A percentile compares a stretch with the other conserved stretches of the same genome.
These are phyloP conservation scores for Nycticorax nycticorax DNA, from an alignment of 2,113 vertebrate genomes.

Conservation along the genomic window DNA sequence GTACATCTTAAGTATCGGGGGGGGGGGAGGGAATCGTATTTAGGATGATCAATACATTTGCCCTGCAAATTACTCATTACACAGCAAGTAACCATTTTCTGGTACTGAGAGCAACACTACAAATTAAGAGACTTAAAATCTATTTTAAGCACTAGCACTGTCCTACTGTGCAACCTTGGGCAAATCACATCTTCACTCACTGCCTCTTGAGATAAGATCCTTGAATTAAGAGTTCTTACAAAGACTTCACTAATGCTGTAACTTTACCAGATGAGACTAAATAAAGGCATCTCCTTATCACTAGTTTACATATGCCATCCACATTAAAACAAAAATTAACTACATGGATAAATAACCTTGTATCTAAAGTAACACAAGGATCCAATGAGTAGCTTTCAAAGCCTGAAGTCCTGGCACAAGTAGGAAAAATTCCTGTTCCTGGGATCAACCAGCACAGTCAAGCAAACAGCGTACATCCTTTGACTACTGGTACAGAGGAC, in stretches of 20 bases:
- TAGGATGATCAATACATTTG: background rate
- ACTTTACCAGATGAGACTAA: background rate
- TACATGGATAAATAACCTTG: background rate
- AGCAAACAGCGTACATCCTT: background rate
- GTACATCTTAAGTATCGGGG: background rate
- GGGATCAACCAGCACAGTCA: background rate
- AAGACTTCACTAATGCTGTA: background rate
- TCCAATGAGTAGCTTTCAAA: background rate
- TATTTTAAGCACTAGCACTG: background rate
- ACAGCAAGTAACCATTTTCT: background rate
- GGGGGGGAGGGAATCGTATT: background rate
- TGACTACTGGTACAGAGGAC: rapidly evolving
- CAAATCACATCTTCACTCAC: background rate
- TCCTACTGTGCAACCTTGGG: background rate
- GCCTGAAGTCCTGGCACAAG: background rate
- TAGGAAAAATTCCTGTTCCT: background rate
- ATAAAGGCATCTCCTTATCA: background rate
- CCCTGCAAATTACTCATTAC: background rate
- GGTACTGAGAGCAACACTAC: background rate
- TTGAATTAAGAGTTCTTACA: background rate
- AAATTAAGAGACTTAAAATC: background rate
- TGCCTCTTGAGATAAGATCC: background rate
- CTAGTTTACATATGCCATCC: background rate
- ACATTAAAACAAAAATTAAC: too few relatives aligned
- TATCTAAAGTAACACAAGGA: background rate